phyloP scores from a whole-genome alignment of 2,888 invertebrate species.

The Syrphus vitripennis region DNA sequence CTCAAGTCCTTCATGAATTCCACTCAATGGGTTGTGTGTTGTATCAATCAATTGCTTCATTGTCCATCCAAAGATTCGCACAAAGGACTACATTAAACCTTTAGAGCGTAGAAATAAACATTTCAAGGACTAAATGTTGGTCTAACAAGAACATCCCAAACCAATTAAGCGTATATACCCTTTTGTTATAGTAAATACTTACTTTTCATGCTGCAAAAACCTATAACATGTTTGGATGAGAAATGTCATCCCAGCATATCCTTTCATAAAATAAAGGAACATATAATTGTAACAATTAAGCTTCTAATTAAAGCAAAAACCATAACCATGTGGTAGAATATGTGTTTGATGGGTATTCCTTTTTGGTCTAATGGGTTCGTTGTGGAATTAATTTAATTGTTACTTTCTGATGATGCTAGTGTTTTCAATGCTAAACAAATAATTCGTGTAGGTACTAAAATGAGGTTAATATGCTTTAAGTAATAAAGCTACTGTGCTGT shows the following conservation, averaged over 20 bases:
- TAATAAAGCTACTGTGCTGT: too few relatives aligned
- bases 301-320: conserved; percentile 31
- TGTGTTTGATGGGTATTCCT: not conserved
- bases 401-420: not conserved
- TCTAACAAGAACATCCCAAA: not conserved
- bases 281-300: conserved; percentile 45
- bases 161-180: not conserved
- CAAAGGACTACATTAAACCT: not conserved
- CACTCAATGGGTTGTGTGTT: not conserved
- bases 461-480: too few relatives aligned
- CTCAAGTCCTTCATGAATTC: not conserved
- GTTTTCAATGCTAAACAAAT: not conserved
- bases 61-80: not conserved
- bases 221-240: not conserved
- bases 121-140: not conserved
- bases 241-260: not conserved
- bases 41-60: not conserved
- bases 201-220: not conserved
- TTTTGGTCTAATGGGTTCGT: not conserved
- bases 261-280: not conserved
- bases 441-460: too few relatives aligned
- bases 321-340: conserved; percentile 11
- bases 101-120: not conserved
- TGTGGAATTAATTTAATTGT: not conserved
- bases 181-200: conserved; percentile 2